Evolutionary conservation across 1,140 invertebrate species (phyloP).

Genomic region (Drosophila baimaii): DNA sequence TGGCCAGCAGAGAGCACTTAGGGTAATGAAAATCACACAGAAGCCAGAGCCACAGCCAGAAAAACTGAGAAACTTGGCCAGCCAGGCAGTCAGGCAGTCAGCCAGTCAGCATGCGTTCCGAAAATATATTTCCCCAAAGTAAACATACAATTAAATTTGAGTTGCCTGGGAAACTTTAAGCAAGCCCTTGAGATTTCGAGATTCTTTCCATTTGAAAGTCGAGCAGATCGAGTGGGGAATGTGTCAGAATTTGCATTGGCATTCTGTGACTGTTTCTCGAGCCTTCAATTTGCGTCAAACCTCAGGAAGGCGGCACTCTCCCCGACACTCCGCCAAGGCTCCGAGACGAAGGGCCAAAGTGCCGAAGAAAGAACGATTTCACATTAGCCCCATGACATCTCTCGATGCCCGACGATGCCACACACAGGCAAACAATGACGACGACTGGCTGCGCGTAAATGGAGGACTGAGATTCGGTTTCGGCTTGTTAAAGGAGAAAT

Average conservation of each 20-base stretch:
- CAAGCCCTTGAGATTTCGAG: slow-evolving; percentile 29
- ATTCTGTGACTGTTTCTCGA: slow-evolving; percentile 24
- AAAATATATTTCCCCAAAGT: slow-evolving; percentile 23
- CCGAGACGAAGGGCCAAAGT: background rate
- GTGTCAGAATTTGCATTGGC: slow-evolving; percentile 32
- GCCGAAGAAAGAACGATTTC: slow-evolving; percentile 38
- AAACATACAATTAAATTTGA: slow-evolving; percentile 36
- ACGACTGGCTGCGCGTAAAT: slow-evolving; percentile 32
- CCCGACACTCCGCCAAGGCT: background rate
- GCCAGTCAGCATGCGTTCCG: slow-evolving; percentile 14
- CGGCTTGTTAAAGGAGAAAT: slow-evolving; percentile 77
- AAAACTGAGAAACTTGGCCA: slow-evolving; percentile 22
- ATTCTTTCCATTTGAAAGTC: slow-evolving; percentile 31
- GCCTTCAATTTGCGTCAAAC: slow-evolving; percentile 70
- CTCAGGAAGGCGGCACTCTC: slow-evolving; percentile 45
- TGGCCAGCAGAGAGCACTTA: slow-evolving; percentile 28
- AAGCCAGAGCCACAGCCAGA: background rate
- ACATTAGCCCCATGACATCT: slow-evolving; percentile 76
- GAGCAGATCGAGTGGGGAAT: slow-evolving; percentile 21
- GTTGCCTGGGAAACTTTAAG: slow-evolving; percentile 15
- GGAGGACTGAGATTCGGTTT: slow-evolving; percentile 63
- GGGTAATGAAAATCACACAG: slow-evolving; percentile 47
- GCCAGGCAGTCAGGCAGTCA: too few relatives aligned
- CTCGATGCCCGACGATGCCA: slow-evolving; percentile 44
- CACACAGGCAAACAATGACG: slow-evolving; percentile 22